These are phyloP conservation scores for Phoxinus dragarum DNA, from an alignment of 2,797 vertebrate species.

Conservation along the genomic window DNA sequence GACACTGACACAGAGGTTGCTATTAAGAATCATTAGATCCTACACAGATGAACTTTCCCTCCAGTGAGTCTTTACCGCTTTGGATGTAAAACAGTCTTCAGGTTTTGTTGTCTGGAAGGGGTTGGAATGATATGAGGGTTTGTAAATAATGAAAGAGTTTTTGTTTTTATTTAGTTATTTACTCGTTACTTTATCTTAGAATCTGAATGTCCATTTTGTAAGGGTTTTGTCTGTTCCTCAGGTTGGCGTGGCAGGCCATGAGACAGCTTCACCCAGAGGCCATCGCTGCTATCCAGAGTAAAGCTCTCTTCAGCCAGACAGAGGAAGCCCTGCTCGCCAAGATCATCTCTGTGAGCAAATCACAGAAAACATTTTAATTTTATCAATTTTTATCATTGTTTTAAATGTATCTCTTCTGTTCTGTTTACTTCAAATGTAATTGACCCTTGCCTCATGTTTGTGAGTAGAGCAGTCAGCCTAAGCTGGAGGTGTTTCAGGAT, in stretches of 20 bases:
- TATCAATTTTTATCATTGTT: background rate
- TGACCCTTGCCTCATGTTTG: background rate
- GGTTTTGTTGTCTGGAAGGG: background rate
- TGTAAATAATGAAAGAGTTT: background rate
- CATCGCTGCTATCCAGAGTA: slow-evolving; percentile 94
- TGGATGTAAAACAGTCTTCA: background rate
- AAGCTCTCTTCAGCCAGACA: slow-evolving; percentile 92
- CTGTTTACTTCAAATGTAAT: background rate
- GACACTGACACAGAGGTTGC: too few relatives aligned
- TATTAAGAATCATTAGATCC: background rate
- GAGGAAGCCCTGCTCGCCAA: slow-evolving; percentile 90
- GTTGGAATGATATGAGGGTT: background rate
- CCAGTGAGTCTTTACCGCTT: background rate
- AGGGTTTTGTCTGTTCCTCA: slow-evolving; percentile 52
- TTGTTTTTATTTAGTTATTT: background rate
- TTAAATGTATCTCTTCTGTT: background rate
- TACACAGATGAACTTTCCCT: background rate
- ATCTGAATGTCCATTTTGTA: background rate
- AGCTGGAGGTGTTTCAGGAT: slow-evolving; percentile 93
- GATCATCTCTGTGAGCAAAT: slow-evolving; percentile 85
- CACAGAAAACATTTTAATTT: too few relatives aligned
- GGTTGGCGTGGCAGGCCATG: slow-evolving; percentile 96
- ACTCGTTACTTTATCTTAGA: background rate
- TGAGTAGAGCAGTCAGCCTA: slow-evolving; percentile 89
- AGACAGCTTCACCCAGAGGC: slow-evolving; percentile 95